Conservation (phyloP, 2,888 invertebrate genomes). For the Ornithoptera alexandrae region DNA sequence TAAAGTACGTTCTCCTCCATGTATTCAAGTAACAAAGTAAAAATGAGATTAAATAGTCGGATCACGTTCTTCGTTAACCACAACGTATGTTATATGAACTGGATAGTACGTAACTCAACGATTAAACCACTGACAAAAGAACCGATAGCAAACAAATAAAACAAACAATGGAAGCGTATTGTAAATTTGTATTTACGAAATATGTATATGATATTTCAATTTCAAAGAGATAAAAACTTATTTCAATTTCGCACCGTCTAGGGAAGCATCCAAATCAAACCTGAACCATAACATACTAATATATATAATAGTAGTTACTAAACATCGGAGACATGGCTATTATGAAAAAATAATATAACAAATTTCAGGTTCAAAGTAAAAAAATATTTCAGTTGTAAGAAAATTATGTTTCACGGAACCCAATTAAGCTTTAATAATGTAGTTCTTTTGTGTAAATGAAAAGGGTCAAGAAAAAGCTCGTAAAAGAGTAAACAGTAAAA, state of each 20-base stretch:
- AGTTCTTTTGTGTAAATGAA: conserved; percentile 8
- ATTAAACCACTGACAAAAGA: conserved; percentile 1
- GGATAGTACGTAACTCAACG: neutral
- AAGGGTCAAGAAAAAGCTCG: conserved; percentile 7
- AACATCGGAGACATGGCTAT: neutral
- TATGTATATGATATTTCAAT: too few species aligned
- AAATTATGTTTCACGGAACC: neutral
- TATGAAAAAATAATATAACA: neutral
- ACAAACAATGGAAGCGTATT: neutral
- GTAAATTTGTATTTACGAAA: neutral
- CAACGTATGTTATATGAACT: neutral
- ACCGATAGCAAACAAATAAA: neutral
- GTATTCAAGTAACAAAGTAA: neutral
- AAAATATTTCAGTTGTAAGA: neutral
- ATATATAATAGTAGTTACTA: neutral
- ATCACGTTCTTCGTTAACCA: neutral
- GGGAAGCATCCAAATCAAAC: too few species aligned
- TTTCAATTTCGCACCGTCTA: too few species aligned
- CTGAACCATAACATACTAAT: too few species aligned
- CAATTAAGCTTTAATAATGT: neutral
- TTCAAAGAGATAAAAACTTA: too few species aligned
- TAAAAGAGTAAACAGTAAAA: neutral
- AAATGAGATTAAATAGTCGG: neutral
- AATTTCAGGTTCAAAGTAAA: too few species aligned
- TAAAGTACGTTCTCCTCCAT: too few species aligned